Percentiles rank a stretch among this genome's conserved stretches.
Evolutionary conservation across 2,797 vertebrate genomes (phyloP).

Genomic region (Helarctos malayanus): DNA sequence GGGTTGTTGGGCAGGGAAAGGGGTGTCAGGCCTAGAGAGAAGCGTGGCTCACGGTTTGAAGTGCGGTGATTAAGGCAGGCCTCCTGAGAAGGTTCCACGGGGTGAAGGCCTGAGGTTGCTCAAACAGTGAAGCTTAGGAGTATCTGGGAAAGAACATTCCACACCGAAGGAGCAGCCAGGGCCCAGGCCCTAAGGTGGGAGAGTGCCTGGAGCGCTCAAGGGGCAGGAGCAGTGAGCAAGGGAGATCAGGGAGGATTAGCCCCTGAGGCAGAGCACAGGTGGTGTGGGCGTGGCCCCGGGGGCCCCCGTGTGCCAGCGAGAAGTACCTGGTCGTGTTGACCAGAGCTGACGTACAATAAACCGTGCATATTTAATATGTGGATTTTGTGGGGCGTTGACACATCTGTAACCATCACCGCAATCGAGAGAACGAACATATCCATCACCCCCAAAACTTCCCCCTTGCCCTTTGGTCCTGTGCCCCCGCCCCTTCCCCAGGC

Average conservation of each 20-base stretch:
- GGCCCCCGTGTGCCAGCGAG: rapidly evolving
- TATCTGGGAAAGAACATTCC: background rate
- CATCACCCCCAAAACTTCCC: background rate
- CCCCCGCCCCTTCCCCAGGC: background rate
- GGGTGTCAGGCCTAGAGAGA: background rate
- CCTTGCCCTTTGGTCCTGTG: background rate
- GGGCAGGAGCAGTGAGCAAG: background rate
- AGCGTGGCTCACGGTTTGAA: background rate
- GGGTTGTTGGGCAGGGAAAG: too few species aligned
- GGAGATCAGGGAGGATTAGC: background rate
- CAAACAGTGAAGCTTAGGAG: too few species aligned
- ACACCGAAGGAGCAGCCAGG: background rate
- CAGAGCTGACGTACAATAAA: background rate
- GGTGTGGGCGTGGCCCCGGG: too few species aligned
- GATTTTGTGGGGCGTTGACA: background rate
- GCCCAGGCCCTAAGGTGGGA: background rate
- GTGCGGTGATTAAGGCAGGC: background rate
- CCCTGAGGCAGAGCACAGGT: background rate
- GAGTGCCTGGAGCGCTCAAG: rapidly evolving
- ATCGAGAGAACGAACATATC: too few species aligned
- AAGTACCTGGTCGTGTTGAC: background rate
- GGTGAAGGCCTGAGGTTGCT: background rate
- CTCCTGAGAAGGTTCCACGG: background rate
- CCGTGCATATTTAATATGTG: background rate
- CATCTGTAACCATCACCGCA: rapidly evolving